These are phyloP conservation scores for Choreutis nemorana DNA, from an alignment of 2,888 invertebrate genomes.

Conservation along the genomic window DNA sequence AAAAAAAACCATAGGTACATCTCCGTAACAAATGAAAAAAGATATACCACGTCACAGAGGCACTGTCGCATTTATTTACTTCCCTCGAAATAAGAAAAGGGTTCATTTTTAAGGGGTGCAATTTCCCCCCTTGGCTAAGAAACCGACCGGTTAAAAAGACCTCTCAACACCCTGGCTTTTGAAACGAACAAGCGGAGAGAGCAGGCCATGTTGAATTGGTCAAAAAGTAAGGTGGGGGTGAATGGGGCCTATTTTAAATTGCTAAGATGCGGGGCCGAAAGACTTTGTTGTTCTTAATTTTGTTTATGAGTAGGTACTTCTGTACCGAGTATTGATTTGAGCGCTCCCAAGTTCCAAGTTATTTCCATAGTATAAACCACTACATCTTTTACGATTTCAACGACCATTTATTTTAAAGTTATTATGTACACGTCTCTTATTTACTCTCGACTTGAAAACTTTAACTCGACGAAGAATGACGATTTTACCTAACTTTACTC, in stretches of 20 bases:
- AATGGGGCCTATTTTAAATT: slow-evolving; percentile 44
- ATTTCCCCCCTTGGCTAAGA: slow-evolving; percentile 17
- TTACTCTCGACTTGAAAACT: no score
- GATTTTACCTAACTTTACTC: no score
- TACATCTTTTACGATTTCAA: no score
- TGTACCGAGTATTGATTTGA: slow-evolving; percentile 8
- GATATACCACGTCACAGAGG: no score
- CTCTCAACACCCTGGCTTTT: slow-evolving; percentile 12
- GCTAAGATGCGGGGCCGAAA: slow-evolving; percentile 35
- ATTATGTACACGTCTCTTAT: no score
- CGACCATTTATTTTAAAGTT: no score
- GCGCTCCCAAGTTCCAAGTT: no score
- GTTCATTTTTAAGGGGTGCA: slow-evolving; percentile 39
- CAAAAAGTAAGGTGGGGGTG: slow-evolving; percentile 15
- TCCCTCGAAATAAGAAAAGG: slow-evolving; percentile 39
- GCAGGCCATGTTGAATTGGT: slow-evolving; percentile 20
- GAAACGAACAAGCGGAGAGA: slow-evolving; percentile 9
- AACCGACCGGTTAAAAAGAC: slow-evolving; percentile 23
- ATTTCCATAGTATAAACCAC: no score
- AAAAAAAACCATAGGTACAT: no score
- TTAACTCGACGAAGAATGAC: no score
- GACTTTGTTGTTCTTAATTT: slow-evolving; percentile 31
- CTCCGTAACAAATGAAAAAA: no score
- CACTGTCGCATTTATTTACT: no score
- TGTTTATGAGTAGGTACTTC: slow-evolving; percentile 23